phyloP scores from a whole-genome alignment of 2,113 vertebrate species.

The Chloropsis cyanopogon region DNA sequence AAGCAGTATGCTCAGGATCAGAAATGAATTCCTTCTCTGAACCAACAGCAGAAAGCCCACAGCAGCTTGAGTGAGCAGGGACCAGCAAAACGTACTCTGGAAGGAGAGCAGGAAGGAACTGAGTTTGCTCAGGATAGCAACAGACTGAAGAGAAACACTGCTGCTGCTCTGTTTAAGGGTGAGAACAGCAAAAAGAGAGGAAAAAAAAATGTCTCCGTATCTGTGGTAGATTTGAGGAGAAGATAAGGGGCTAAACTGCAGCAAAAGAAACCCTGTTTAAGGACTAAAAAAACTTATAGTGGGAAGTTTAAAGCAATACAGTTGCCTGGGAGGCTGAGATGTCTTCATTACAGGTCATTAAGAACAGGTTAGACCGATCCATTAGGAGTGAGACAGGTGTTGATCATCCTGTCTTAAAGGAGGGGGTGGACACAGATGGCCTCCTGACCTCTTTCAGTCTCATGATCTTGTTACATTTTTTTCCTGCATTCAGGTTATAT shows the following conservation, averaged over 20 bases:
- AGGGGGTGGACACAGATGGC: neutral
- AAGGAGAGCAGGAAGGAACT: neutral
- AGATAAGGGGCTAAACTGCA: neutral
- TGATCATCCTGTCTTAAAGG: slow-evolving; percentile 9
- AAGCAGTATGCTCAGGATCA: neutral
- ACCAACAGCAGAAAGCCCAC: neutral
- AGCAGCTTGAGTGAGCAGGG: neutral
- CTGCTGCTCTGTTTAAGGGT: neutral
- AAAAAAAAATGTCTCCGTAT: accelerated
- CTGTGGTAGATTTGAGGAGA: neutral
- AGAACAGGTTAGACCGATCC: slow-evolving; percentile 48
- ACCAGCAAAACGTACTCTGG: accelerated
- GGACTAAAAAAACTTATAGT: neutral
- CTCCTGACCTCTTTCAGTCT: slow-evolving; percentile 43
- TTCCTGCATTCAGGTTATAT: neutral
- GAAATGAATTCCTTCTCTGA: neutral
- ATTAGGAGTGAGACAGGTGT: neutral
- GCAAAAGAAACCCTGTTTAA: neutral
- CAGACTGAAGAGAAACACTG: neutral
- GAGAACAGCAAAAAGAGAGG: neutral
- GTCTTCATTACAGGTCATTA: slow-evolving; percentile 6
- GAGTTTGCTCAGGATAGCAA: neutral
- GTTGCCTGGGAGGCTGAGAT: neutral
- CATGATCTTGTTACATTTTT: neutral
- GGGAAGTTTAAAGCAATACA: neutral